Conservation (phyloP, 2,797 vertebrate genomes). For the Scolopax bukidnonensis region DNA sequence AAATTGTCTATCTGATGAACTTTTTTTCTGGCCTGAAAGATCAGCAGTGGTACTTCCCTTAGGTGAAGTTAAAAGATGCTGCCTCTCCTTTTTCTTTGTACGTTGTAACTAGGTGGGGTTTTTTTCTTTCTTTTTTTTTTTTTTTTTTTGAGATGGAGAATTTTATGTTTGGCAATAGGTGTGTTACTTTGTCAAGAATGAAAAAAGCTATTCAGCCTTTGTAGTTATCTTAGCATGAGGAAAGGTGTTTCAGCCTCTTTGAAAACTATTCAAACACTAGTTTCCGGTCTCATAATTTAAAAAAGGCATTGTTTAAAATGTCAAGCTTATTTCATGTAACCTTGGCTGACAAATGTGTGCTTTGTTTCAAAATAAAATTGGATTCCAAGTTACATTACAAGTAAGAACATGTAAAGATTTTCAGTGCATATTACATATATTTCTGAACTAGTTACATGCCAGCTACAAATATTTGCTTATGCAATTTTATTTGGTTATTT, state of each 20-base stretch:
- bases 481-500: conserved; percentile 14
- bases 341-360: not conserved
- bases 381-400: not conserved
- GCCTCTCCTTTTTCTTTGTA: not conserved
- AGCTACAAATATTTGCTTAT: conserved; percentile 8
- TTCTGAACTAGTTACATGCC: not conserved
- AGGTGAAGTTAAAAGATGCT: not conserved
- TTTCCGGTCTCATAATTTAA: not conserved
- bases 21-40: not conserved
- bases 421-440: not conserved
- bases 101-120: not conserved
- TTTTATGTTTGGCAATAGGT: not conserved
- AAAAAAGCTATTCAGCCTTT: not conserved
- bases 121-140: not conserved
- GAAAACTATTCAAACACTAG: not conserved
- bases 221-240: not conserved
- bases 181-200: not conserved
- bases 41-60: not conserved
- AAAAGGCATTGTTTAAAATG: not conserved
- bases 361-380: not conserved
- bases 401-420: not conserved
- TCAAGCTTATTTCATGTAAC: not conserved
- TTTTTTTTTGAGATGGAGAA: not conserved
- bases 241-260: not conserved
- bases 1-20: not conserved